These are phyloP conservation scores for Balanococcus diminutus DNA, from an alignment of 2,888 invertebrate species.

Conservation along the genomic window DNA sequence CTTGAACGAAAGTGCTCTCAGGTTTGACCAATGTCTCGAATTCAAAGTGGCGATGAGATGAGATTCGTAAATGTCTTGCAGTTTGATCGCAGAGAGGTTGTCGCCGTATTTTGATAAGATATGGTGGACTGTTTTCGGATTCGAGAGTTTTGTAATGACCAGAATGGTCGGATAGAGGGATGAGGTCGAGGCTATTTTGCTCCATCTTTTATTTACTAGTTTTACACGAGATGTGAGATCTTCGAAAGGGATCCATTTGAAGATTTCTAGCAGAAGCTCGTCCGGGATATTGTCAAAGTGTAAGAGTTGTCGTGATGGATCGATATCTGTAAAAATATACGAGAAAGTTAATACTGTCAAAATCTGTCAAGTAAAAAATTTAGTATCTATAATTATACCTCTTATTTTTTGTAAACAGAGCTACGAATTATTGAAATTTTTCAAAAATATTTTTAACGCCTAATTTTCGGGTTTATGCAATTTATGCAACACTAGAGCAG, in stretches of 20 bases:
- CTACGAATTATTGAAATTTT: too few species aligned
- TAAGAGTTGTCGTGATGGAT: neutral
- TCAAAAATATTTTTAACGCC: too few species aligned
- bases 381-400: too few species aligned
- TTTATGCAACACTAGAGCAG: too few species aligned
- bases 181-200: neutral
- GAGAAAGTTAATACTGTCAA: too few species aligned
- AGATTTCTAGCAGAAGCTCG: neutral
- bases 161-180: neutral
- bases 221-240: neutral
- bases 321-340: neutral
- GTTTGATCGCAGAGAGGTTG: neutral
- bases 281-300: neutral
- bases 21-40: neutral
- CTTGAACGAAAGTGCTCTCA: neutral
- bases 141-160: neutral
- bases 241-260: slow-evolving; percentile 43
- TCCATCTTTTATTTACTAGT: slow-evolving; percentile 11
- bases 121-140: neutral
- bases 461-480: too few species aligned
- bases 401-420: too few species aligned
- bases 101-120: neutral
- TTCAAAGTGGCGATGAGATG: neutral
- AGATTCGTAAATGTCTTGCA: neutral
- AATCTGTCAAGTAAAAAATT: too few species aligned